phyloP scores from a whole-genome alignment of 2,113 vertebrate species.

The Gopherus evgoodei region DNA sequence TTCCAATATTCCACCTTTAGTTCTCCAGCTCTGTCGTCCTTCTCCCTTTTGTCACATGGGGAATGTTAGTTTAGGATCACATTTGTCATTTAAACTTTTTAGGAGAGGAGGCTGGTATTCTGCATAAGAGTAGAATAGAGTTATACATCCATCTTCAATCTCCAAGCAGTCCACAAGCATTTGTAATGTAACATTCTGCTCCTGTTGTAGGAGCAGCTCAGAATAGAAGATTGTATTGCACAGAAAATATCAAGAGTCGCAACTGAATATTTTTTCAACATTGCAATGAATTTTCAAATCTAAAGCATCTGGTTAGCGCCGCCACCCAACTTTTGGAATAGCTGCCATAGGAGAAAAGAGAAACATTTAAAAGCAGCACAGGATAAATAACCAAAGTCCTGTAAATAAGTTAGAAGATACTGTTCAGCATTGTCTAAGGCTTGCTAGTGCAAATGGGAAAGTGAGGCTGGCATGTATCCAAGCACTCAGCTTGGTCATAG shows the following conservation, averaged over 20 bases:
- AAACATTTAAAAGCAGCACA: slow-evolving; percentile 36
- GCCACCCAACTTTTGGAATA: slow-evolving; percentile 37
- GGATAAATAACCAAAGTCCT: slow-evolving; percentile 36
- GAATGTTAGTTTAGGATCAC: neutral
- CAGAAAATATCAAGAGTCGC: neutral
- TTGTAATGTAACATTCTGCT: neutral
- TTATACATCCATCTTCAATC: neutral
- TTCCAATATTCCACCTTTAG: neutral
- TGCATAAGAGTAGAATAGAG: neutral
- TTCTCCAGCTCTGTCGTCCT: neutral
- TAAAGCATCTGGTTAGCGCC: slow-evolving; percentile 19
- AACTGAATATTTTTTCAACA: neutral
- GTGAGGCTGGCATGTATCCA: slow-evolving; percentile 24
- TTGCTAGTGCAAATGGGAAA: slow-evolving; percentile 15
- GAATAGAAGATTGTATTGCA: neutral
- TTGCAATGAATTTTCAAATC: slow-evolving; percentile 4
- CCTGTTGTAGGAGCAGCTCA: neutral
- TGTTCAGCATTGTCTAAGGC: slow-evolving; percentile 45
- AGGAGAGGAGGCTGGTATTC: neutral
- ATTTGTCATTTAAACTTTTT: neutral
- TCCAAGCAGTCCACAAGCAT: neutral
- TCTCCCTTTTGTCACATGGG: neutral
- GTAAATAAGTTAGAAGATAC: neutral
- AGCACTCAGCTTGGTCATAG: slow-evolving; percentile 40
- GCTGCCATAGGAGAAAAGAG: slow-evolving; percentile 29